phyloP scores from a whole-genome alignment of 2,797 vertebrate genomes.

The Caiman crocodilus region DNA sequence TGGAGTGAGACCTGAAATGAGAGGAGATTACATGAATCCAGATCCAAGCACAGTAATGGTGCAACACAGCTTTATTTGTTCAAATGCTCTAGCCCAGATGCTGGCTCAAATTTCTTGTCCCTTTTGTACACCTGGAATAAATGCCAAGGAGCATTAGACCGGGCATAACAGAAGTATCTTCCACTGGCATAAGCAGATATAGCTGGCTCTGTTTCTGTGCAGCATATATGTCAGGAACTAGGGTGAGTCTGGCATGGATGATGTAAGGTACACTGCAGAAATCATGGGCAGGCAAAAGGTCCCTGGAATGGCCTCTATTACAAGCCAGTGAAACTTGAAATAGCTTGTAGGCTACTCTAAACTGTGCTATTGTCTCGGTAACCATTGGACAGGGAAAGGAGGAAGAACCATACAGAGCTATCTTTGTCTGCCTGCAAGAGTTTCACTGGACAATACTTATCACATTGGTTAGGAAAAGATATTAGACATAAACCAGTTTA shows the following conservation, averaged over 20 bases:
- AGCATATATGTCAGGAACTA: not conserved
- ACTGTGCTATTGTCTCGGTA: not conserved
- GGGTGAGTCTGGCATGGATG: not conserved
- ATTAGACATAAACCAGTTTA: no score
- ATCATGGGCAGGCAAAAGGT: rapidly evolving
- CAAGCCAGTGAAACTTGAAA: not conserved
- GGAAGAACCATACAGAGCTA: not conserved
- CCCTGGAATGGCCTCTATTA: not conserved
- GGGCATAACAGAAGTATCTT: not conserved
- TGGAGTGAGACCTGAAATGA: not conserved
- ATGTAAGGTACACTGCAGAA: not conserved
- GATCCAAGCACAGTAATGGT: not conserved
- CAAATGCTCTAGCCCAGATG: not conserved
- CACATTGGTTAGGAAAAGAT: not conserved
- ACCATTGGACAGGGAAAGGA: not conserved
- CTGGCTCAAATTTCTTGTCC: rapidly evolving
- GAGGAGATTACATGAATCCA: not conserved
- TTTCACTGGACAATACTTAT: rapidly evolving
- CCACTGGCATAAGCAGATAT: not conserved
- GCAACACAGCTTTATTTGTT: not conserved
- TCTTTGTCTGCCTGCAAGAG: not conserved
- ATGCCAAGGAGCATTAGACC: not conserved
- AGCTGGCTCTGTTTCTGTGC: not conserved
- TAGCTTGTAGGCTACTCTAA: not conserved
- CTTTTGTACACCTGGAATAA: not conserved